Conservation (phyloP, 2,888 invertebrate genomes). For the Rhingia campestris region DNA sequence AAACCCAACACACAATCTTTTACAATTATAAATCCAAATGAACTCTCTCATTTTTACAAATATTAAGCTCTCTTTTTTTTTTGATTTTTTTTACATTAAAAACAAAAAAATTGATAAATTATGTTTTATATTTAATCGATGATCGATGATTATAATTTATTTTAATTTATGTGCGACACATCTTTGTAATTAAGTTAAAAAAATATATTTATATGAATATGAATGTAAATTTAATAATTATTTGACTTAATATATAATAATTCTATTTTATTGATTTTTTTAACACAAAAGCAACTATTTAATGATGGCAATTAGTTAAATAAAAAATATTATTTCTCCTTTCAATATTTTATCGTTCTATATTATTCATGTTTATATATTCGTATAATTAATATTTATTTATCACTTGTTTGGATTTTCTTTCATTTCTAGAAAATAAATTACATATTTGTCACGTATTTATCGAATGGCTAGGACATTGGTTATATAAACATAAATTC, state of each 20-base stretch:
- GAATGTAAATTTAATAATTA: constrained; percentile 20
- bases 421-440: constrained; percentile 52
- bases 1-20: too few relatives aligned
- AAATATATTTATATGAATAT: constrained; percentile 29
- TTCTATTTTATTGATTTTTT: not conserved
- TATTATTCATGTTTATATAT: constrained; percentile 42
- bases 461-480: constrained; percentile 58
- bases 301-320: constrained; percentile 63
- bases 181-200: constrained; percentile 36
- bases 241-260: not conserved
- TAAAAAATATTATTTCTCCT: constrained; percentile 40
- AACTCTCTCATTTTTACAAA: too few relatives aligned
- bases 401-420: constrained; percentile 61
- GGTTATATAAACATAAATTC: constrained; percentile 58
- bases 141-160: constrained; percentile 35
- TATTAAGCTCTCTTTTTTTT: too few relatives aligned
- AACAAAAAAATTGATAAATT: not conserved
- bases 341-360: constrained; percentile 22
- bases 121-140: not conserved
- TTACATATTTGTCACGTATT: constrained; percentile 46
- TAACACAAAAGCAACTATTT: constrained; percentile 57
- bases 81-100: too few relatives aligned
- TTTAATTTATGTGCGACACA: constrained; percentile 40
- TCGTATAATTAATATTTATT: constrained; percentile 59
- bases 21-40: too few relatives aligned